Conservation (phyloP, 2,797 vertebrate species). For the Microhierax caerulescens region DNA sequence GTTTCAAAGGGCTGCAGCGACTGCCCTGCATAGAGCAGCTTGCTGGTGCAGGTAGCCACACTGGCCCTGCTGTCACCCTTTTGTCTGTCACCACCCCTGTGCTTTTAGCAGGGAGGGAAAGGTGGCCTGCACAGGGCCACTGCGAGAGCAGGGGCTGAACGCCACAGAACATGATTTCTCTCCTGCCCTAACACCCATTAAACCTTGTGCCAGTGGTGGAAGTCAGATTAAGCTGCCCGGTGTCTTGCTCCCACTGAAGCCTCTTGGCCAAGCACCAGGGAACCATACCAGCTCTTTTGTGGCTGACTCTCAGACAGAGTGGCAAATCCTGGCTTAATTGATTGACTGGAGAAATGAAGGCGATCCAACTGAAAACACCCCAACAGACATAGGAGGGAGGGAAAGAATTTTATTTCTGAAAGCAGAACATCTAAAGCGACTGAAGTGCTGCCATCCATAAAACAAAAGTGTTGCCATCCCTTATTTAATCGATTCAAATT, state of each 20-base stretch:
- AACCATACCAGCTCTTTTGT: constrained; percentile 38
- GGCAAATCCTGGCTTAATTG: constrained; percentile 53
- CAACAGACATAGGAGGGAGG: constrained; percentile 35
- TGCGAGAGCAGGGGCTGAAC: background rate
- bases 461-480: constrained; percentile 64
- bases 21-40: background rate
- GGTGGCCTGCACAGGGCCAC: rapidly evolving
- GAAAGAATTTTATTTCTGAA: constrained; percentile 48
- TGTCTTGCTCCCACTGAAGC: constrained; percentile 13
- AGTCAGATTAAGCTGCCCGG: constrained; percentile 19
- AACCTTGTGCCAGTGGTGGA: constrained; percentile 26
- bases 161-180: constrained; percentile 17
- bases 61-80: background rate
- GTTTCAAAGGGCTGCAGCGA: background rate
- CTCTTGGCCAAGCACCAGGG: constrained; percentile 30
- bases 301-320: constrained; percentile 40
- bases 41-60: background rate
- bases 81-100: background rate
- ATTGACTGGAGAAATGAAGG: constrained; percentile 35
- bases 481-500: constrained; percentile 61
- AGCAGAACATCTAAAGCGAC: constrained; percentile 20
- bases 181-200: constrained; percentile 37
- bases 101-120: background rate
- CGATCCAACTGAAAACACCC: background rate
- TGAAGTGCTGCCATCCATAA: constrained; percentile 67